These are phyloP conservation scores for Cryptocheilus praepositus DNA, from an alignment of 2,888 invertebrate genomes.

Conservation along the genomic window DNA sequence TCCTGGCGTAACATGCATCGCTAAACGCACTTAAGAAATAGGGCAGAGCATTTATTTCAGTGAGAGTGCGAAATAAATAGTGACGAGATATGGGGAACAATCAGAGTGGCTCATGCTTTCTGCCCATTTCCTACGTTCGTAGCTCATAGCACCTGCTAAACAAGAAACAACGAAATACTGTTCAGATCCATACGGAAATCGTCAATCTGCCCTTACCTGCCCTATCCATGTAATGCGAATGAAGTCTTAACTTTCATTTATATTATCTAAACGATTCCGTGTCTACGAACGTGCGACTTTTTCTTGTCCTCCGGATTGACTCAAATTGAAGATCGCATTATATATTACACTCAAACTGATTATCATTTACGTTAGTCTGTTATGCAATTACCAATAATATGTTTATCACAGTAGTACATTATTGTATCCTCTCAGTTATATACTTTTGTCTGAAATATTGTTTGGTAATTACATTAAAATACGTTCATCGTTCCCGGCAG, in stretches of 20 bases:
- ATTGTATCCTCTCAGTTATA: constrained; percentile 46
- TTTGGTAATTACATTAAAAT: constrained; percentile 4
- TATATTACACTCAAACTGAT: constrained; percentile 32
- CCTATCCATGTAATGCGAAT: constrained; percentile 39
- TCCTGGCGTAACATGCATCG: too few relatives aligned
- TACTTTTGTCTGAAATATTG: constrained; percentile 42
- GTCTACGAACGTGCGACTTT: constrained; percentile 47
- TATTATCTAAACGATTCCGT: constrained; percentile 37
- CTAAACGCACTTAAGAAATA: too few relatives aligned
- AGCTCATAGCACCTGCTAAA: too few relatives aligned
- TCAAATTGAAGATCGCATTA: constrained; percentile 52
- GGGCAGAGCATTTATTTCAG: too few relatives aligned
- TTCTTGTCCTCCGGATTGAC: constrained; percentile 48
- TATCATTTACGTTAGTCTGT: constrained; percentile 56
- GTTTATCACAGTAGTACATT: constrained; percentile 56
- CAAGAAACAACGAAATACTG: too few relatives aligned
- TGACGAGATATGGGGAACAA: too few relatives aligned
- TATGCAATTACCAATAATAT: constrained; percentile 55
- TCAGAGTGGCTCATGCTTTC: too few relatives aligned
- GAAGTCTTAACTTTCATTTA: constrained; percentile 43
- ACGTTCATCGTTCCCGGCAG: background rate
- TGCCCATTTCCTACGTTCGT: too few relatives aligned
- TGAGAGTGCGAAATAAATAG: too few relatives aligned
- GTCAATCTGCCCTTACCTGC: constrained; percentile 43
- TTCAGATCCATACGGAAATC: constrained; percentile 5